Conservation (phyloP, 2,888 invertebrate species). For the Subacronicta megacephala region DNA sequence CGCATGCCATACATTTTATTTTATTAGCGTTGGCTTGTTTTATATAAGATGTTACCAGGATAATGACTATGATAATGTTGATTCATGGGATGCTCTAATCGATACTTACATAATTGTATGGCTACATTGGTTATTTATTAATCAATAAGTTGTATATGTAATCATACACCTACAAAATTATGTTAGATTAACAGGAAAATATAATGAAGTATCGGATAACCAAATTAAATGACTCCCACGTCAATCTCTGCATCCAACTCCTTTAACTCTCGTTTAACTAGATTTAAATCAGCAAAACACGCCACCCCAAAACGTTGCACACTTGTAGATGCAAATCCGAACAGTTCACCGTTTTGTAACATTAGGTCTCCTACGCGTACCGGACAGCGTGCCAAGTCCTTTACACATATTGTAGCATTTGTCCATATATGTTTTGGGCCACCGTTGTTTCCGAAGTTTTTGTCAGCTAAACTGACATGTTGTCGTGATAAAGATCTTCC, state of each 20-base stretch:
- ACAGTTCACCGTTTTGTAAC: constrained; percentile 69
- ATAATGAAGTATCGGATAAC: too few relatives aligned
- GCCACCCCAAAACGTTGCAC: constrained; percentile 64
- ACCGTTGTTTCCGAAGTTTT: constrained; percentile 21
- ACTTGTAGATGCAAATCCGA: constrained; percentile 75
- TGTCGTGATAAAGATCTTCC: constrained; percentile 73
- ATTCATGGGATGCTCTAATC: too few relatives aligned
- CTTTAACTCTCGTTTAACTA: constrained; percentile 62
- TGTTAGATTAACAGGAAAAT: too few relatives aligned
- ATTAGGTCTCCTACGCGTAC: constrained; percentile 79
- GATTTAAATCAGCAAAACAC: constrained; percentile 73
- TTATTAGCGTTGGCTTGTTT: too few relatives aligned
- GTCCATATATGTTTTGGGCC: constrained; percentile 53
- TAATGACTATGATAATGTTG: too few relatives aligned
- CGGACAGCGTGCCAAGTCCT: constrained; percentile 71
- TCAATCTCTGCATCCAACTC: constrained; percentile 56
- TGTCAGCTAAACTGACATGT: constrained; percentile 60
- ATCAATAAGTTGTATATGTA: too few relatives aligned
- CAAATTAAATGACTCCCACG: background rate
- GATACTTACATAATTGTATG: too few relatives aligned
- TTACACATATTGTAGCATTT: constrained; percentile 72
- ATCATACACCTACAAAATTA: too few relatives aligned
- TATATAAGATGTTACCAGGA: too few relatives aligned
- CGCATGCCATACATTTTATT: too few relatives aligned
- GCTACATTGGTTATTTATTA: too few relatives aligned